Percentiles rank a stretch among this genome's conserved stretches.
These are phyloP conservation scores for Pangasius larnaudii DNA, from an alignment of 2,797 vertebrate species.

Conservation along the genomic window DNA sequence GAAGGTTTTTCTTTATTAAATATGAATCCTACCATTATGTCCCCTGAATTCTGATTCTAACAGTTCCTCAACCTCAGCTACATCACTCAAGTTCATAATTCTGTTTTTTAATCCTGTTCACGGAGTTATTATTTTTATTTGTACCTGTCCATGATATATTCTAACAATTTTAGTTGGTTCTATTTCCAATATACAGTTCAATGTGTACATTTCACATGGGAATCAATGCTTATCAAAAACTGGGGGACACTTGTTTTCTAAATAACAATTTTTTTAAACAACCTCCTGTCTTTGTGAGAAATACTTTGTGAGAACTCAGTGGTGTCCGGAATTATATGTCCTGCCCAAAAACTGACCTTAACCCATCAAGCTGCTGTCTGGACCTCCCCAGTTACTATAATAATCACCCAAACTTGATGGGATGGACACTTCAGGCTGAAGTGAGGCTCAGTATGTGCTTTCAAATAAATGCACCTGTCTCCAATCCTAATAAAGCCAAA, in stretches of 20 bases:
- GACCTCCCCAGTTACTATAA: background rate
- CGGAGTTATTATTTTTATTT: background rate
- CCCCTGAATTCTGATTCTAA: background rate
- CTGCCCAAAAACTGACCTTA: background rate
- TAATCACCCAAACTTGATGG: background rate
- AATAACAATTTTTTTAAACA: background rate
- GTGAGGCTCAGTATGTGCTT: background rate
- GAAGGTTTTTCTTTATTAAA: background rate
- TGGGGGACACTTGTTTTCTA: background rate
- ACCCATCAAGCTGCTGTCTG: background rate
- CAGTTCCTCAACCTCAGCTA: background rate
- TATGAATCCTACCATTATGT: background rate
- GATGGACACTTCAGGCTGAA: background rate
- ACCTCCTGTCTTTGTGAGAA: background rate
- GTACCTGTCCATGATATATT: background rate
- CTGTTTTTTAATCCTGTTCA: background rate
- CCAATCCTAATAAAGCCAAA: background rate
- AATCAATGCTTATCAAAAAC: background rate
- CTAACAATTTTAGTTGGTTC: background rate
- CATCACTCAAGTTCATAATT: background rate
- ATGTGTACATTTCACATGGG: background rate
- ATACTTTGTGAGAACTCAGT: background rate
- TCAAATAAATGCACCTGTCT: conserved; percentile 12
- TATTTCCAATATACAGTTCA: background rate
- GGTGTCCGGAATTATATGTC: background rate